Evolutionary conservation across 2,797 vertebrate genomes (phyloP), one percentile per base, ranked within the genome.

Genomic region (Mionectes olivaceus): DNA sequence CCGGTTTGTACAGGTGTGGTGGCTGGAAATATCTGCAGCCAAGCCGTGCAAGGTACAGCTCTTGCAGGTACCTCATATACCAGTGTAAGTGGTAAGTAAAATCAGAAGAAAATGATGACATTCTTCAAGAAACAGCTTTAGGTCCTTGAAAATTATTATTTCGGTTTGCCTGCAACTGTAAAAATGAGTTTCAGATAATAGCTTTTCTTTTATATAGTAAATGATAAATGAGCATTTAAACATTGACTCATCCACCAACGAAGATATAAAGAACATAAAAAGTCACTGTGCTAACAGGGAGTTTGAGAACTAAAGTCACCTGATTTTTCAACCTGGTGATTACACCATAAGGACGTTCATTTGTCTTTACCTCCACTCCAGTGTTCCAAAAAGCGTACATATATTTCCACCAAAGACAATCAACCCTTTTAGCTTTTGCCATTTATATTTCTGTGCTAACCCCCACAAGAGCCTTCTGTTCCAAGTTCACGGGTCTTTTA

Each of bases 61-160:
- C 95, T 95, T 96, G 93, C 95, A 97, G 95, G 71, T 93, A 97
- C 89, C 95, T 97, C 95, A 96, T 97, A 97, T 93, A 88, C 90
- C 91, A 90, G 94, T 94, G 95, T 97, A 97, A 98, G 96, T 94
- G 95, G 97, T 98, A 97, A 98, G 96, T 97, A 98, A 98, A 98
- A 98, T 97, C 97, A 97, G 73, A 88, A 96, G 94, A 98, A 98
- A 98, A 97, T 98, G 96, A 98, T 97, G 95, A 93, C 95, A 98
- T 98, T 98, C 97, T 98, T 98, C 97, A 98, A 98, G 96, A 97
- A 98, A 98, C 97, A 97, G 96, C 97, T 98, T 97, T 97, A 98
- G 97, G 97, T 98, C 97, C 97, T 98, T 97, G 97, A 97, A 98
- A 98, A 98, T 97, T 78, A 98, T 98, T 97, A 97, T 98, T 98